Conservation (phyloP, 2,113 vertebrate genomes). For the Paracanthobrama guichenoti region DNA sequence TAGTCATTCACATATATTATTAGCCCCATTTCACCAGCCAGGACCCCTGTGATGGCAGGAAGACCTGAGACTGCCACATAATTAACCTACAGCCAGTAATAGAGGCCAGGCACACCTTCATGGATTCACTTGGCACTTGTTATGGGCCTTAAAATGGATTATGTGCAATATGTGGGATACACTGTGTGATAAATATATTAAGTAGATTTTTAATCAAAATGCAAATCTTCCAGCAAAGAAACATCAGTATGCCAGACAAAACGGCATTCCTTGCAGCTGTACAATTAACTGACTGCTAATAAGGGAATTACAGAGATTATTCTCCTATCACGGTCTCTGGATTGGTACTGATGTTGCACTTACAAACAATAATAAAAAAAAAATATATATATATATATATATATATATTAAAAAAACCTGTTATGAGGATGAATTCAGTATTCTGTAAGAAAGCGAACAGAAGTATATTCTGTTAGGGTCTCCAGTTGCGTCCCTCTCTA, state of each 20-base stretch:
- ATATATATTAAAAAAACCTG: too few relatives aligned
- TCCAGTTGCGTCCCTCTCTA: constrained; percentile 21
- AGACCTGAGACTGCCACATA: background rate
- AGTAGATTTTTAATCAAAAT: constrained; percentile 59
- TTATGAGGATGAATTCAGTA: background rate
- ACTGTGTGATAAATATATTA: constrained; percentile 53
- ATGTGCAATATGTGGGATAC: constrained; percentile 59
- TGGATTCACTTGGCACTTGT: background rate
- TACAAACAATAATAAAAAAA: background rate
- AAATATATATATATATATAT: too few relatives aligned
- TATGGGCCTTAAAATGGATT: constrained; percentile 53
- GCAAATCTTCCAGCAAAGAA: constrained; percentile 59
- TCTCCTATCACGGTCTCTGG: background rate
- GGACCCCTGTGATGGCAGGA: background rate
- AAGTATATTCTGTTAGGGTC: constrained; percentile 21
- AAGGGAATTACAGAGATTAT: background rate
- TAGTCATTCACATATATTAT: background rate
- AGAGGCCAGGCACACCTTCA: background rate
- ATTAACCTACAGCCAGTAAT: background rate
- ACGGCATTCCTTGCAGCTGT: constrained; percentile 43
- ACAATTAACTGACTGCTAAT: constrained; percentile 63
- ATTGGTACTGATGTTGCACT: background rate
- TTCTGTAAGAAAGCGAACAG: background rate
- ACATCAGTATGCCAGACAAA: constrained; percentile 35
- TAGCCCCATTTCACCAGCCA: background rate